Conservation (phyloP, 1,140 invertebrate genomes). For the Laupala kohalensis region DNA sequence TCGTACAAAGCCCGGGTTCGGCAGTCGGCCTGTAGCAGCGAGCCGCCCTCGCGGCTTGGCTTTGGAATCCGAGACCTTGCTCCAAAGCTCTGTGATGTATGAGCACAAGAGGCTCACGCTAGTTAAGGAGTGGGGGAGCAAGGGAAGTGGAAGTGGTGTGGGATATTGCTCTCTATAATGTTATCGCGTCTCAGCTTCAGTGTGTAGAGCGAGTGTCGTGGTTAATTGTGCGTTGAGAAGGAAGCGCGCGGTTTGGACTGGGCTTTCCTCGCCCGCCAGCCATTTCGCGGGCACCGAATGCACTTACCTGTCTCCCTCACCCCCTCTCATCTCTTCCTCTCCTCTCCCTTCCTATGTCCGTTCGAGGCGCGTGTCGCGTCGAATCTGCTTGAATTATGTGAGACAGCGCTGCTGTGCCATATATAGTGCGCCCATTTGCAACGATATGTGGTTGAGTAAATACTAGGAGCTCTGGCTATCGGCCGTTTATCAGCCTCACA, state of each 20-base stretch:
- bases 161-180: not conserved
- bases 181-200: not conserved
- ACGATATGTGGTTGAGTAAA: too few species aligned
- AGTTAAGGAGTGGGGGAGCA: too few species aligned
- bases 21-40: not conserved
- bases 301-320: not conserved
- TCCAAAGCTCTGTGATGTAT: not conserved
- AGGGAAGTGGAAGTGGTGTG: not conserved
- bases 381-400: not conserved
- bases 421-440: too few species aligned
- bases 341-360: not conserved
- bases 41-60: not conserved
- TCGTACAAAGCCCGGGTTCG: slow-evolving; percentile 4
- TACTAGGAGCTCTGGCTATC: too few species aligned
- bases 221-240: not conserved
- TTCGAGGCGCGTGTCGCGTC: not conserved
- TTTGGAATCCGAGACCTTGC: not conserved
- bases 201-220: not conserved
- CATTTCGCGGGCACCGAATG: too few species aligned
- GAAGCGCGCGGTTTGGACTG: too few species aligned
- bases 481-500: too few species aligned
- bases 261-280: not conserved
- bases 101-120: not conserved
- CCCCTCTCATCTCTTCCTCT: not conserved
- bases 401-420: too few species aligned